Evolutionary conservation across 2,113 vertebrate genomes (phyloP).

Genomic region (Hydrolagus affinis): DNA sequence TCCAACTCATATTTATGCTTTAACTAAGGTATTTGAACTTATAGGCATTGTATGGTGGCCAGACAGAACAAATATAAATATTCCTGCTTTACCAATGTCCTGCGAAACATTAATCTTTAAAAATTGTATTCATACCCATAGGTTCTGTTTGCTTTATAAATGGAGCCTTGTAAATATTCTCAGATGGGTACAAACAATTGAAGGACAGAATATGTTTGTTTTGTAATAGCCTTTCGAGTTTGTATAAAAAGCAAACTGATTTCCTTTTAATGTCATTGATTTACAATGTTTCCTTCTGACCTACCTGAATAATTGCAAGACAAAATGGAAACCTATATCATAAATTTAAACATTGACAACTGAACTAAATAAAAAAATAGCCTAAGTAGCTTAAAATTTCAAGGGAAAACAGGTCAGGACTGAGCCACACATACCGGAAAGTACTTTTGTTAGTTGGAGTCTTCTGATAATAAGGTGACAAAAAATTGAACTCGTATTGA

Average conservation of each 20-base stretch:
- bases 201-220: background rate
- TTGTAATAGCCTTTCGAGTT: background rate
- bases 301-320: background rate
- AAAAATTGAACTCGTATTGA: too few species aligned
- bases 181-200: background rate
- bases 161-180: background rate
- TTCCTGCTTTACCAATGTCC: background rate
- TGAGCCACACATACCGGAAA: too few species aligned
- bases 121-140: background rate
- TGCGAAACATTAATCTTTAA: background rate
- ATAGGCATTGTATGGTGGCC: background rate
- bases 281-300: background rate
- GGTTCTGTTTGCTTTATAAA: background rate
- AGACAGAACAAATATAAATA: background rate
- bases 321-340: background rate
- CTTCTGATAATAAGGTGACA: too few species aligned
- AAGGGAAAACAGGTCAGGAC: too few species aligned
- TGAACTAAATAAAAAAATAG: too few species aligned
- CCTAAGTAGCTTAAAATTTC: too few species aligned
- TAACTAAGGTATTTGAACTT: background rate
- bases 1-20: too few species aligned
- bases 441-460: too few species aligned
- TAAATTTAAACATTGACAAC: too few species aligned
- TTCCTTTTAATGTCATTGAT: background rate
- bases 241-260: background rate